Percentiles rank a stretch among this genome's conserved stretches.
Conservation (phyloP, 2,113 vertebrate species). For the Circaetus gallicus region DNA sequence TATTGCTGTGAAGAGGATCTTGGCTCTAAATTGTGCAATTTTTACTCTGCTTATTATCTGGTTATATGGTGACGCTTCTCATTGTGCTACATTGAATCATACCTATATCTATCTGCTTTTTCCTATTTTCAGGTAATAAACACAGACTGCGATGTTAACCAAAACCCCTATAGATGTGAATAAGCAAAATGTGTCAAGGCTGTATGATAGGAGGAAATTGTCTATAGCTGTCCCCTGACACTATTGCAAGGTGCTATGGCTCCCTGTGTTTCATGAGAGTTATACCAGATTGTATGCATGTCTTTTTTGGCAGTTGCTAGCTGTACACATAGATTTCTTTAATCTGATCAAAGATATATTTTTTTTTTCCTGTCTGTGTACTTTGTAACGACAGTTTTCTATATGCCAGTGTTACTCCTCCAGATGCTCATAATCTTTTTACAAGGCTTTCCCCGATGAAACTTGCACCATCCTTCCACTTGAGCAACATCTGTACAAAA, state of each 20-base stretch:
- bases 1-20: not conserved
- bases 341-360: not conserved
- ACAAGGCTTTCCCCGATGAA: not conserved
- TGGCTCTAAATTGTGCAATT: not conserved
- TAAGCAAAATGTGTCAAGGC: not conserved
- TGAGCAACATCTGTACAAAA: conserved; percentile 5
- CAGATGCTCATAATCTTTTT: not conserved
- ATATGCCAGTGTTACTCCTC: not conserved
- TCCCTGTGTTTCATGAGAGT: not conserved
- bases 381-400: not conserved
- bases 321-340: not conserved
- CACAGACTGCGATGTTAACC: not conserved
- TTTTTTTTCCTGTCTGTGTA: not conserved
- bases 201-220: not conserved
- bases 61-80: not conserved
- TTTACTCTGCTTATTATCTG: not conserved
- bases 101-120: not conserved
- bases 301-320: not conserved
- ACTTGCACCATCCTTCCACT: not conserved
- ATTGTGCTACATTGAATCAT: not conserved
- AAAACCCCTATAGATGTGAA: not conserved
- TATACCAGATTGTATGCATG: not conserved
- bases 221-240: not conserved
- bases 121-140: not conserved
- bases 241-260: not conserved